These are phyloP conservation scores for Pseudorectes ferrugineus DNA, from an alignment of 2,113 vertebrate genomes.

Conservation along the genomic window DNA sequence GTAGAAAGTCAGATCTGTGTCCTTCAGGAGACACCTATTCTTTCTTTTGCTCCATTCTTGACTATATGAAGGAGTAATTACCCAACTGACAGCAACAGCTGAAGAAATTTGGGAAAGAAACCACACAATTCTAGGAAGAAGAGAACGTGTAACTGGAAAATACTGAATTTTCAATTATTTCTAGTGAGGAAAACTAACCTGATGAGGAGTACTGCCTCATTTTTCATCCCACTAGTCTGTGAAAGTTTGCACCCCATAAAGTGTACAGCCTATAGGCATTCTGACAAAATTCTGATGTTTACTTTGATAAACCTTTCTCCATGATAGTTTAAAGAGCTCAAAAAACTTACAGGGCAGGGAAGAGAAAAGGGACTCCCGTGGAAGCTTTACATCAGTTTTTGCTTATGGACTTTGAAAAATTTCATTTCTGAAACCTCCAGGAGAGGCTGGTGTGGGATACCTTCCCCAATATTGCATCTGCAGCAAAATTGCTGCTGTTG, in stretches of 20 bases:
- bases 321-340: not conserved
- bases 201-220: not conserved
- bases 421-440: not conserved
- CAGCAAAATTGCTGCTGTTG: not conserved
- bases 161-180: not conserved
- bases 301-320: not conserved
- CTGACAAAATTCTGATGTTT: not conserved
- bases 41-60: not conserved
- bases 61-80: not conserved
- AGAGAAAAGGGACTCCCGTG: not conserved
- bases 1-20: not conserved
- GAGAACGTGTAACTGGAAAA: not conserved
- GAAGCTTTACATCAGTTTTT: not conserved
- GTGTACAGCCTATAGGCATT: not conserved
- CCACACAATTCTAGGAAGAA: not conserved
- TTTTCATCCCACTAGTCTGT: not conserved
- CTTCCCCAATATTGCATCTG: not conserved
- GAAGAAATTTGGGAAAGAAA: not conserved
- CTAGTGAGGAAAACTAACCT: not conserved
- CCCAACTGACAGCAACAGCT: not conserved
- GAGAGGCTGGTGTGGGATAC: not conserved
- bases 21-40: not conserved
- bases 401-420: not conserved
- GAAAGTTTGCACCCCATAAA: not conserved
- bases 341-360: not conserved